Percentiles rank a stretch among this genome's conserved stretches.
phyloP scores from a whole-genome alignment of 2,888 invertebrate genomes.

The Cacoxenus indagator region DNA sequence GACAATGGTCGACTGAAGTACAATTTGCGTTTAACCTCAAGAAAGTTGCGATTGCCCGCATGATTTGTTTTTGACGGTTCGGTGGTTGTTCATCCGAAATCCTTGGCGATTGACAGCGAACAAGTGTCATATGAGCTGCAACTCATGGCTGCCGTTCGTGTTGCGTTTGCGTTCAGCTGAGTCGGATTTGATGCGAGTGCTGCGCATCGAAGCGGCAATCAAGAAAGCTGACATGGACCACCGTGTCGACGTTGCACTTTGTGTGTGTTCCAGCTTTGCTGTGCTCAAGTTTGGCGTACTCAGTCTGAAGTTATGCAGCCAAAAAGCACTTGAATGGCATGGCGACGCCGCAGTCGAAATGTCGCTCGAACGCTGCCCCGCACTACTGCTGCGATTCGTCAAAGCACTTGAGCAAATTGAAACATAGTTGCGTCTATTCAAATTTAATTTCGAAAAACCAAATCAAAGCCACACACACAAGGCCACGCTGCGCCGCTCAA shows the following conservation, averaged over 20 bases:
- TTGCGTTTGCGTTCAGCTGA: not conserved
- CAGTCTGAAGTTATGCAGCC: not conserved
- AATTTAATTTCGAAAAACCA: conserved; percentile 43
- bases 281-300: not conserved
- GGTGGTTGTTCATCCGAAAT: conserved; percentile 39
- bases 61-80: conserved; percentile 27
- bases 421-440: conserved; percentile 52
- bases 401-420: conserved; percentile 41
- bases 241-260: conserved; percentile 39
- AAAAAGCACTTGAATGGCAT: not conserved
- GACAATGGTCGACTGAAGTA: conserved; percentile 44
- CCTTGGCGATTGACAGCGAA: conserved; percentile 49
- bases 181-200: conserved; percentile 30
- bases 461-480: conserved; percentile 18
- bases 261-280: conserved; percentile 50
- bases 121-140: conserved; percentile 64
- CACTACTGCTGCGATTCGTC: not conserved
- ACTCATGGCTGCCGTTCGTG: conserved; percentile 48
- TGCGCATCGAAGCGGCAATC: conserved; percentile 39
- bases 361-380: not conserved
- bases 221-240: conserved; percentile 53
- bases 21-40: conserved; percentile 66
- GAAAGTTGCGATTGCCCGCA: conserved; percentile 60
- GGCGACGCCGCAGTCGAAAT: not conserved
- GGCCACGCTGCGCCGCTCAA: conserved; percentile 3